A percentile compares a stretch with the other conserved stretches of the same genome.
phyloP scores from a whole-genome alignment of 2,113 vertebrate species.

The Eurypyga helias region DNA sequence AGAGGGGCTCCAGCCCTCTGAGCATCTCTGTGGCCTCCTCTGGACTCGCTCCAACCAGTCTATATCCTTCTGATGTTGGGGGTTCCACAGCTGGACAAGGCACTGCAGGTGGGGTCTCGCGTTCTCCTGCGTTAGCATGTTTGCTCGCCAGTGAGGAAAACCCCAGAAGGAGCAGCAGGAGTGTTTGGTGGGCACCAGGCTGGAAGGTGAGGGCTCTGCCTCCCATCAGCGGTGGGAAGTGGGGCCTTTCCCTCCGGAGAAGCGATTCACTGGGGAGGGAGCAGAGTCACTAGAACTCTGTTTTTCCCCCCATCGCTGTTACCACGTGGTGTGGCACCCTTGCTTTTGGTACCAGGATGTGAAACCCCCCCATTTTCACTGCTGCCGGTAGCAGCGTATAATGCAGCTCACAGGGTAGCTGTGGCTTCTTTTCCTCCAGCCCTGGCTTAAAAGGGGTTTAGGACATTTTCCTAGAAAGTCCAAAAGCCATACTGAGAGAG shows the following conservation, averaged over 20 bases:
- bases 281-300: not conserved
- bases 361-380: not conserved
- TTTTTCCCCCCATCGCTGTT: not conserved
- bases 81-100: too few relatives aligned
- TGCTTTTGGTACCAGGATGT: not conserved
- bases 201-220: not conserved
- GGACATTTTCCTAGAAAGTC: not conserved
- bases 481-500: not conserved
- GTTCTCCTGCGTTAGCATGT: not conserved
- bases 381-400: not conserved
- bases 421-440: not conserved
- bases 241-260: accelerated
- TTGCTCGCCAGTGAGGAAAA: not conserved
- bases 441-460: not conserved
- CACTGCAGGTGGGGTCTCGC: too few relatives aligned
- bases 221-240: not conserved
- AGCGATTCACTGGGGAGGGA: not conserved
- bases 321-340: not conserved
- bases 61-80: too few relatives aligned
- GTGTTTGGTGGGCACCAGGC: not conserved
- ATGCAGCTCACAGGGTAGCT: not conserved
- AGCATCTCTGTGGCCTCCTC: too few relatives aligned
- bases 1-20: too few relatives aligned
- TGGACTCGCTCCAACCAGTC: too few relatives aligned
- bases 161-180: not conserved